phyloP scores from a whole-genome alignment of 1,140 invertebrate species.

The Brachionus paranguensis region DNA sequence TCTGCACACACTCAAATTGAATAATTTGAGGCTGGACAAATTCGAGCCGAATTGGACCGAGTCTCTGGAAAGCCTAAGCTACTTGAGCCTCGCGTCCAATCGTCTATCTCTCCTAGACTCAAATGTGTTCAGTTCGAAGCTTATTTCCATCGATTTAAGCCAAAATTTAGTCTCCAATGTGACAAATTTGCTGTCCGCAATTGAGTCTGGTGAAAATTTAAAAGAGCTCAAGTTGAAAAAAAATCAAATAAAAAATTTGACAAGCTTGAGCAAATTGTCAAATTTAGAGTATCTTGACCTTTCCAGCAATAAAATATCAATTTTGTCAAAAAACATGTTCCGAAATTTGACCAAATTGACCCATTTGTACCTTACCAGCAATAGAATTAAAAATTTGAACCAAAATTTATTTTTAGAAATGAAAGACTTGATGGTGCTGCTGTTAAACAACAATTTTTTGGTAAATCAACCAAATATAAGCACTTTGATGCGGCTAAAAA shows the following conservation, averaged over 20 bases:
- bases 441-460: constrained; percentile 18
- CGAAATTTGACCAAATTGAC: constrained; percentile 7
- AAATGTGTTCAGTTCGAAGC: background rate
- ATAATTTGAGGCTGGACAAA: background rate
- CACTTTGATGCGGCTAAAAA: background rate
- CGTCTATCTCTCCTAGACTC: background rate
- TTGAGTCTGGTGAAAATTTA: background rate
- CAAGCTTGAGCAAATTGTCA: background rate
- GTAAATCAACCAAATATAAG: background rate
- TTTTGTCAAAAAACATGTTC: background rate
- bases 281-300: constrained; percentile 10
- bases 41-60: background rate
- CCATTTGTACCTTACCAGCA: constrained; percentile 6
- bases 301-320: background rate
- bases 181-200: background rate
- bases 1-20: background rate
- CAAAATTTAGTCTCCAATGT: background rate
- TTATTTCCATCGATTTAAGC: constrained; percentile 1
- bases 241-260: background rate
- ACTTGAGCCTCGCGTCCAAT: background rate
- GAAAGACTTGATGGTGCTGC: background rate
- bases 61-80: background rate
- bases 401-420: background rate
- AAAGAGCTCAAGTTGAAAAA: background rate
- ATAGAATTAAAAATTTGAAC: constrained; percentile 1